Percentiles rank a stretch among this genome's conserved stretches.
Conservation (phyloP, 2,797 vertebrate species). For the Sebastes cheni region DNA sequence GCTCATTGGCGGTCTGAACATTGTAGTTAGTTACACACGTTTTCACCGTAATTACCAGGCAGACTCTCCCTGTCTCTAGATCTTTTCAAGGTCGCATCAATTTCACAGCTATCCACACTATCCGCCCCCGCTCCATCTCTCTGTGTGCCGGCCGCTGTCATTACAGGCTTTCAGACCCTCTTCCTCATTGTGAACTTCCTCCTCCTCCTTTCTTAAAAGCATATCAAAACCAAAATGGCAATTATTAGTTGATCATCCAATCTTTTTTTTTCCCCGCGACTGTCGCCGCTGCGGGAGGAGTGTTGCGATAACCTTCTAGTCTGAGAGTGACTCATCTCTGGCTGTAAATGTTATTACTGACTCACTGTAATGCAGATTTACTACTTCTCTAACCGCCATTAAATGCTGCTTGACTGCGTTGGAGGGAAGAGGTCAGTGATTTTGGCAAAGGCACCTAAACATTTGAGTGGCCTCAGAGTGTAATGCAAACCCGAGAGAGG, state of each 20-base stretch:
- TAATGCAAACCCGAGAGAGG: not conserved
- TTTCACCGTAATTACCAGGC: slow-evolving; percentile 81
- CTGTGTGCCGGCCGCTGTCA: slow-evolving; percentile 51
- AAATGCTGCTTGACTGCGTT: slow-evolving; percentile 61
- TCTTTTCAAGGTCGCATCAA: slow-evolving; percentile 81
- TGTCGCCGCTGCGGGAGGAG: slow-evolving; percentile 31
- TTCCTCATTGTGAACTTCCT: slow-evolving; percentile 53
- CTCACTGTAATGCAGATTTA: slow-evolving; percentile 70
- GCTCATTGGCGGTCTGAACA: slow-evolving; percentile 76
- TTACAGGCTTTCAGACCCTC: slow-evolving; percentile 69
- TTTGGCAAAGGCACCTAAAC: slow-evolving; percentile 51
- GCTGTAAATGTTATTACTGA: slow-evolving; percentile 57
- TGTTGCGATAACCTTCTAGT: slow-evolving; percentile 46
- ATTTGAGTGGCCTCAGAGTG: slow-evolving; percentile 4
- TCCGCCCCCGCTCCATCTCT: slow-evolving; percentile 54
- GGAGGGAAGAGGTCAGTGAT: slow-evolving; percentile 41
- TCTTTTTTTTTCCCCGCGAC: slow-evolving; percentile 44
- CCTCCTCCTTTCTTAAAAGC: slow-evolving; percentile 72
- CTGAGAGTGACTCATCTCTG: slow-evolving; percentile 52
- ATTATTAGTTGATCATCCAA: slow-evolving; percentile 72
- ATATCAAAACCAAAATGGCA: slow-evolving; percentile 68
- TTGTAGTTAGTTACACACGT: slow-evolving; percentile 82
- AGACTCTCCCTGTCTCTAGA: slow-evolving; percentile 71
- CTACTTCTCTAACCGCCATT: slow-evolving; percentile 47
- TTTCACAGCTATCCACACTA: slow-evolving; percentile 74